A percentile compares a stretch with the other conserved stretches of the same genome.
Evolutionary conservation across 2,888 invertebrate genomes (phyloP).

Genomic region (Sturmia bella): DNA sequence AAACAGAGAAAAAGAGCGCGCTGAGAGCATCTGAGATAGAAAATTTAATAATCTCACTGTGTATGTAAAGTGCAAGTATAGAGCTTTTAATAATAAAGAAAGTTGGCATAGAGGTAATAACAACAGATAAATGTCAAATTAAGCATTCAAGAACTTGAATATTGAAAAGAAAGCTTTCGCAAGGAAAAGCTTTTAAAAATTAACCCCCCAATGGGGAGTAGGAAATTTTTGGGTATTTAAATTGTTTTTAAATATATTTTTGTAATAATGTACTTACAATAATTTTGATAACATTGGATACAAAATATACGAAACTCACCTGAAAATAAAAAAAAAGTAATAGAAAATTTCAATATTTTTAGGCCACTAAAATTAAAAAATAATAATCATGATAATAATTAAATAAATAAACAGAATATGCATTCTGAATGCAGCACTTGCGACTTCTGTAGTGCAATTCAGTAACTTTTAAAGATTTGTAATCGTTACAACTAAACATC

Average conservation of each 20-base stretch:
- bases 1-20: conserved; percentile 29
- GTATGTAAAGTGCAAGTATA: conserved; percentile 3
- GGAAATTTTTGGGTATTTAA: not conserved
- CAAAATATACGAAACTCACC: conserved; percentile 47
- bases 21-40: conserved; percentile 2
- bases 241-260: not conserved
- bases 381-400: no score
- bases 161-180: conserved; percentile 39
- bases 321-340: conserved; percentile 47
- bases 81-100: conserved; percentile 62
- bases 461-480: no score
- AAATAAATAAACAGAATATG: no score
- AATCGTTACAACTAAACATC: no score
- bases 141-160: conserved; percentile 18
- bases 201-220: conserved; percentile 11
- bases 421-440: no score
- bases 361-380: no score
- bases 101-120: conserved; percentile 25
- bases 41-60: conserved; percentile 17
- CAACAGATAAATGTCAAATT: conserved; percentile 60
- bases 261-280: conserved; percentile 48
- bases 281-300: not conserved
- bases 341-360: no score
- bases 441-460: no score
- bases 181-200: conserved; percentile 23